A percentile compares a stretch with the other conserved stretches of the same genome.
Conservation (phyloP, 2,888 invertebrate genomes). For the Eupithecia inturbata region DNA sequence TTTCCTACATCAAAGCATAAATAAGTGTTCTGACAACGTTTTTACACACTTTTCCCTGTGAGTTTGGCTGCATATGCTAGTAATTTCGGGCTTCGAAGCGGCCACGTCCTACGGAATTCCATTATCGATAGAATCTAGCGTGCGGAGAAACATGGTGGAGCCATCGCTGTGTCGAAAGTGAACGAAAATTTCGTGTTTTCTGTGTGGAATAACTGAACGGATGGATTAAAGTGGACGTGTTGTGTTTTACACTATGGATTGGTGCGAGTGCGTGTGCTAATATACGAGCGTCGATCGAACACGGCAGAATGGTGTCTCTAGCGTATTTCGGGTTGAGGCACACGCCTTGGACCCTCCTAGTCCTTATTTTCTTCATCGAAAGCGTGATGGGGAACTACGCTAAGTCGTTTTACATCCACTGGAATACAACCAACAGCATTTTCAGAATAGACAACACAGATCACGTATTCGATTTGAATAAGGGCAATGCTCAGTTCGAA, state of each 20-base stretch:
- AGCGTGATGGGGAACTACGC: slow-evolving; percentile 89
- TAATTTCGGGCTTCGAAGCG: slow-evolving; percentile 61
- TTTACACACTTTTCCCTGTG: slow-evolving; percentile 25
- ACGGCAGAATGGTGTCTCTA: slow-evolving; percentile 77
- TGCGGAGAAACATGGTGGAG: slow-evolving; percentile 81
- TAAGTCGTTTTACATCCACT: slow-evolving; percentile 93
- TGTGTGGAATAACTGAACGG: slow-evolving; percentile 59
- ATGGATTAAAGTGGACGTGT: slow-evolving; percentile 47
- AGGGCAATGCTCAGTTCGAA: slow-evolving; percentile 95
- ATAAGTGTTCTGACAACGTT: slow-evolving; percentile 27
- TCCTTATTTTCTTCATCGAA: slow-evolving; percentile 85
- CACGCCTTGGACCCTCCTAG: slow-evolving; percentile 81
- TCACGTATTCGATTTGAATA: slow-evolving; percentile 97
- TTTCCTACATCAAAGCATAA: slow-evolving; percentile 72
- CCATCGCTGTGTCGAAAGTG: slow-evolving; percentile 71
- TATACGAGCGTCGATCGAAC: slow-evolving; percentile 54
- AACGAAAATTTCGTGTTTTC: slow-evolving; percentile 70
- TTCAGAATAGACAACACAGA: slow-evolving; percentile 99
- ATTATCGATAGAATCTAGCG: slow-evolving; percentile 83
- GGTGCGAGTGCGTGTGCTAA: slow-evolving; percentile 59
- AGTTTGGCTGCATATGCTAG: slow-evolving; percentile 53
- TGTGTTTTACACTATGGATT: slow-evolving; percentile 70
- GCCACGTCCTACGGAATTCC: slow-evolving; percentile 83
- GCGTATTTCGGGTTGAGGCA: slow-evolving; percentile 75
- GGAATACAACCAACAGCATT: slow-evolving; percentile 96